Evolutionary conservation across 1,140 invertebrate genomes (phyloP), one percentile per base, ranked within the genome.

Genomic region (Diorhabda sublineata): DNA sequence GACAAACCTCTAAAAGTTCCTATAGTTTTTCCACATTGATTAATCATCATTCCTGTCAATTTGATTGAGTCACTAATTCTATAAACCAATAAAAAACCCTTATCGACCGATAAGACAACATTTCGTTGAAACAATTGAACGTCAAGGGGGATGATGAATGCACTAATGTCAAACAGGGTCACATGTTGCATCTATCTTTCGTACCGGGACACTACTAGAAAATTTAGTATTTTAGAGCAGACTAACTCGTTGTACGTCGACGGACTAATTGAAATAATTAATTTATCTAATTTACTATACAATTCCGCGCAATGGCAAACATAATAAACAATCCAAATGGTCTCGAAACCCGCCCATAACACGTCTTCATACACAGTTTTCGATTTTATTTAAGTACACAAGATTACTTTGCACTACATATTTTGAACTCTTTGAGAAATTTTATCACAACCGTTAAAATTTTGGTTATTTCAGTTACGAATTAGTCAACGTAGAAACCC

Each of bases 91-190:
- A 52, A 52, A 52, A 4, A 52, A 6, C 47, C 26, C 26, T 52
- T 56, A 64, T 26, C 62, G 52, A 26, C 52, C 62, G 52, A 64
- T 26, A 42, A 43, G 47, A 43, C n/a, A 41, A 26, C 11, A 42
- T 41, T 43, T 41, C 11, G 59, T 41, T 42, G 8, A 42, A 26
- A 61, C 59, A 43, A 61, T 8, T 61, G 61, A 69, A 69, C 63
- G 63, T 42, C 26, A n/a, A 11, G 60, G 45, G 64, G 61, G 68
- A 56, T 66, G 62, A 71, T 69, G 63, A 62, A 68, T 64, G 45
- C 64, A 66, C 58, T 84, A 84, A 84, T 82, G 82, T 83, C 80
- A 82, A 81, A 86, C 84, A 82, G 84, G 85, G 84, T 85, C 85
- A 86, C 84, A 85, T 85, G 84, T 84, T 84, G 84, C 84, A 82